Evolutionary conservation across 2,113 vertebrate genomes (phyloP), one percentile per base, ranked within the genome.

Genomic region (Trochalopteron elliotii): DNA sequence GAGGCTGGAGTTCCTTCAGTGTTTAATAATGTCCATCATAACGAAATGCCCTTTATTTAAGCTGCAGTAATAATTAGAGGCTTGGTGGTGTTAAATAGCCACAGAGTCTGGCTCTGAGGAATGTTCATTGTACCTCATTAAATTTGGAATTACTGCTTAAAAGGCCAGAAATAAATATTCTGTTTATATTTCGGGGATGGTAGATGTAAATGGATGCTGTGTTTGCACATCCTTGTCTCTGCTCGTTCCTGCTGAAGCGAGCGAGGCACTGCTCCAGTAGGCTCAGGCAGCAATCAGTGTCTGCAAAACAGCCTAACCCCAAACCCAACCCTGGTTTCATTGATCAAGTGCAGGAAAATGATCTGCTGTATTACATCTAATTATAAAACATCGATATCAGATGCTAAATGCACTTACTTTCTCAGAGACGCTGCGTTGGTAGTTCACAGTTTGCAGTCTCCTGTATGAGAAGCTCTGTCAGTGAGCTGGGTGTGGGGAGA

Each of bases 121-220:
- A 95, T 94, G 85, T 96, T 97, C 97, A 97, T 94, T 96, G 93
- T 97, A 96, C 95, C 92, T 98, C 96, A 89, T 98, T 98, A 98
- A 97, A 98, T 98, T 95, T 96, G 93, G 97, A 98, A 98, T 97
- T 96, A 98, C 89, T 96, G 81, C 96, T 98, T 98, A 96, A 98
- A 97, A 98, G 96, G 95, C 97, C 93, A 98, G 94, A 97, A 97
- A 97, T 97, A 97, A 98, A 98, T 97, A 97, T 96, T 96, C 93
- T 97, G 94, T 97, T 97, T 97, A 97, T 97, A 96, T 98, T 97
- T 97, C 15, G 33, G 96, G 88, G 94, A 40, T 77, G 81, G 95
- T 96, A 96, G 97, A 96, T 97, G 77, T 97, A 96, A 96, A 88
- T 85, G 96, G 91, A 94, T 96, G 72, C 89, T 93, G 55, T 89